These are phyloP conservation scores for Bombus pyrosoma DNA, from an alignment of 1,140 invertebrate genomes.

Conservation along the genomic window DNA sequence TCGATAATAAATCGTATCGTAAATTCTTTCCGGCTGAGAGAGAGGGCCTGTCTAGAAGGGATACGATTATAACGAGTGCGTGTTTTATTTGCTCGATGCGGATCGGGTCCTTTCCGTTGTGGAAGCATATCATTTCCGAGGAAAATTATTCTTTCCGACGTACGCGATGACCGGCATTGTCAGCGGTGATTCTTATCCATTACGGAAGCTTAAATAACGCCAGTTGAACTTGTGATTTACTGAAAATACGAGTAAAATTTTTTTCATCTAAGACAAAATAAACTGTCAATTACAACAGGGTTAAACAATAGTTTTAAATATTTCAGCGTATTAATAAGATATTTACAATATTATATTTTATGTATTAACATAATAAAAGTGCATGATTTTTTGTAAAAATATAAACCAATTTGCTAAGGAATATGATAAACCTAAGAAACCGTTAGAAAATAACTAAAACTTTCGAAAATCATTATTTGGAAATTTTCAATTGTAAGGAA, in stretches of 20 bases:
- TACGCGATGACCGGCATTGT: not conserved
- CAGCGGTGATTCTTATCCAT: not conserved
- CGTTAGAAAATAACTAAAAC: too few species aligned
- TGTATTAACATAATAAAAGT: too few species aligned
- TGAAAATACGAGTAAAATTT: too few species aligned
- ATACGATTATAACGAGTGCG: not conserved
- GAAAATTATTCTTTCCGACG: slow-evolving; percentile 2
- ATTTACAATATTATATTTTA: too few species aligned
- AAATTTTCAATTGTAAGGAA: too few species aligned
- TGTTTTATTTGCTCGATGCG: not conserved
- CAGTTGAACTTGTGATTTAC: not conserved
- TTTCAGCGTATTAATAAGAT: too few species aligned
- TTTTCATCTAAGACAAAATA: not conserved
- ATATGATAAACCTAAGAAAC: too few species aligned
- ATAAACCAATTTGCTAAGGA: too few species aligned
- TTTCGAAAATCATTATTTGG: too few species aligned
- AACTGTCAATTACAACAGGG: not conserved
- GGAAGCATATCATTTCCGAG: not conserved
- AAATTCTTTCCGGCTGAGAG: not conserved
- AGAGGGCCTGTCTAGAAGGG: not conserved
- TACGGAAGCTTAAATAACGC: not conserved
- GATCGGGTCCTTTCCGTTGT: not conserved
- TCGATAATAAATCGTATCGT: slow-evolving; percentile 48
- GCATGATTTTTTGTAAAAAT: too few species aligned
- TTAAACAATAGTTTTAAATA: too few species aligned